Conservation (phyloP, 2,113 vertebrate species). For the Mormoops blainvillei region DNA sequence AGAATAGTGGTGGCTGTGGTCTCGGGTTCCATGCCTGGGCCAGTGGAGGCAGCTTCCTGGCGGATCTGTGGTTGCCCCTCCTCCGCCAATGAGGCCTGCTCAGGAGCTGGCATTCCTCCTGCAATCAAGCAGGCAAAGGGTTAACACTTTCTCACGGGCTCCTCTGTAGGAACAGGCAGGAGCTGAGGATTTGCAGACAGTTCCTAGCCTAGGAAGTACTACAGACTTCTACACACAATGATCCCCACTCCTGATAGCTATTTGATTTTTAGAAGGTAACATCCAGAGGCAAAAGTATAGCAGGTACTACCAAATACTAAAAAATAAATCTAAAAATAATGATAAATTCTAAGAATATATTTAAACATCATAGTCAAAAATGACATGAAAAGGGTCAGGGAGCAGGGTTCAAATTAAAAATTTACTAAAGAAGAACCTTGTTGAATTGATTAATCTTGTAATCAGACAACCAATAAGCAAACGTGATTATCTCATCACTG, state of each 20-base stretch:
- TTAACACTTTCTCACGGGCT: constrained; percentile 50
- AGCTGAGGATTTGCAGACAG: neutral
- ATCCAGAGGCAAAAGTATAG: neutral
- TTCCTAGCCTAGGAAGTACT: neutral
- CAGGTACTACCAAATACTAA: neutral
- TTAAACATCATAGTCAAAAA: neutral
- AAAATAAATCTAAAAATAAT: neutral
- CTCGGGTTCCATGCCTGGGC: constrained; percentile 89
- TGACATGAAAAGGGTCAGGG: neutral
- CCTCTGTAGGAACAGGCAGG: neutral
- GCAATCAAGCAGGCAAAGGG: constrained; percentile 69
- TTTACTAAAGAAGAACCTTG: neutral
- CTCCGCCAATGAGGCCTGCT: constrained; percentile 90
- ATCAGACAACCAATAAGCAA: neutral
- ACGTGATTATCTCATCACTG: neutral
- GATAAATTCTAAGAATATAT: neutral
- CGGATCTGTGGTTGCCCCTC: constrained; percentile 87
- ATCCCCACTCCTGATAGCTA: neutral
- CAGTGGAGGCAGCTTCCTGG: constrained; percentile 81
- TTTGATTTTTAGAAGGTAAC: neutral
- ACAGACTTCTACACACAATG: neutral
- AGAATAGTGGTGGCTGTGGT: constrained; percentile 94
- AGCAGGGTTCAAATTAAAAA: neutral
- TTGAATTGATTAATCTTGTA: constrained; percentile 5
- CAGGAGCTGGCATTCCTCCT: constrained; percentile 94